Evolutionary conservation across 2,888 invertebrate genomes (phyloP), one percentile per base, ranked within the genome.

Genomic region (Erannis defoliaria): DNA sequence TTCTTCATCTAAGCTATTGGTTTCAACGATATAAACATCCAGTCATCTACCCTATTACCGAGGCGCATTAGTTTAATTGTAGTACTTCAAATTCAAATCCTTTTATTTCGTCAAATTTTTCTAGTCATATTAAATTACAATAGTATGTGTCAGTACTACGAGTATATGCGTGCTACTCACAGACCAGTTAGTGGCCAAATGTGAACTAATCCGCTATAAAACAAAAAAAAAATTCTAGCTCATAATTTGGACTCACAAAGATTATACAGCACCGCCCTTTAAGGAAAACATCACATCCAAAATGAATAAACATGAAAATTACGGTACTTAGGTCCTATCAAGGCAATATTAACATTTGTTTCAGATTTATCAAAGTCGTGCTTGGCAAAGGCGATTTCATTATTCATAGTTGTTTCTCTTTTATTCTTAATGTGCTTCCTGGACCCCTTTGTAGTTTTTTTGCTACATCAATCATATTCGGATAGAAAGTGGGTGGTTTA

Each of bases 311-410:
- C 42, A 60, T 26, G 40, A 53, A 26, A 59, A 38, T 26, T 16
- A 21, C 21, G 48, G 48, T 45, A 43, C 43, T 50, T 37, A 23
- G 42, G 54, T 21, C 14, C 14, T 33, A 61, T 60, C 48, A 46
- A 40, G 38, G 45, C 43, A 50, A 55, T 61, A 55, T 56, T 60
- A 42, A 53, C 62, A 62, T 62, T 62, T 42, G 48, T 49, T 48
- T 62, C 42, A 57, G 53, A 62, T 62, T 57, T 57, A 62, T 62
- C 62, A 62, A 62, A 57, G 53, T 62, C 56, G 46, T 43, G 42
- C 48, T 33, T 19, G 48, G 54, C 18, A 50, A 49, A 54, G 40
- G 62, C 62, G 42, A 51, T 54, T 56, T 62, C 48, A 56, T 62
- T 62, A 62, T 57, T 62, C 56, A 62, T 62, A 48, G 48, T 56